Evolutionary conservation across 2,113 vertebrate species (phyloP).

Genomic region (Oryzias curvinotus): DNA sequence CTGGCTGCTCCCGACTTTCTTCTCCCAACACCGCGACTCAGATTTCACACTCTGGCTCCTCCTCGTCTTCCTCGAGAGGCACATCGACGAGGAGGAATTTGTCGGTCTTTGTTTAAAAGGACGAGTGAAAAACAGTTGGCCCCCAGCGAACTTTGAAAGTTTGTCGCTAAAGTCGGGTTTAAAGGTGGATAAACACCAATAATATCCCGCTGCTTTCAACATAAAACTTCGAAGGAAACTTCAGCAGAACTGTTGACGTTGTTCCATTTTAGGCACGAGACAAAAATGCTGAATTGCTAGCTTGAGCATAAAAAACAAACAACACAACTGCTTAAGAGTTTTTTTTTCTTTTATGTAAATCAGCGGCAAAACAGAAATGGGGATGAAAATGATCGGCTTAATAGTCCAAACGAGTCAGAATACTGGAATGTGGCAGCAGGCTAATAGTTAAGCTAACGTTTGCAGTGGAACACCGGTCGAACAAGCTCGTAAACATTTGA

Average conservation of each 20-base stretch:
- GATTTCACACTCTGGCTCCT: slow-evolving; percentile 78
- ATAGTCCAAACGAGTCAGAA: slow-evolving; percentile 45
- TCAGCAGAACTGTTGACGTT: not conserved
- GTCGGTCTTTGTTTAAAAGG: slow-evolving; percentile 72
- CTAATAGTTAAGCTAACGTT: slow-evolving; percentile 28
- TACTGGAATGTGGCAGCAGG: slow-evolving; percentile 41
- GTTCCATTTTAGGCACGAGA: not conserved
- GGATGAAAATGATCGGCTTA: slow-evolving; percentile 19
- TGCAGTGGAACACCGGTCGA: slow-evolving; percentile 12
- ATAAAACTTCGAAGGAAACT: slow-evolving; percentile 15
- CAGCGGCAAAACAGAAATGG: slow-evolving; percentile 18
- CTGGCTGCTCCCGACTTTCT: slow-evolving; percentile 54
- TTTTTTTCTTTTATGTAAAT: not conserved
- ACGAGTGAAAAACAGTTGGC: slow-evolving; percentile 36
- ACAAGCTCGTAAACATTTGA: not conserved
- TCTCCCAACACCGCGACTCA: slow-evolving; percentile 65
- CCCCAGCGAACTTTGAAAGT: not conserved
- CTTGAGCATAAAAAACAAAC: not conserved
- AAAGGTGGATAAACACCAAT: too few species aligned
- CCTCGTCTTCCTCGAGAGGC: slow-evolving; percentile 75
- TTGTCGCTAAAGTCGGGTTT: accelerated
- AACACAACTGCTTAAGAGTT: not conserved
- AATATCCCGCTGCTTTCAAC: not conserved
- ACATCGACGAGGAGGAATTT: slow-evolving; percentile 67
- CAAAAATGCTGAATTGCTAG: not conserved